A percentile compares a stretch with the other conserved stretches of the same genome.
These are phyloP conservation scores for Nematolebias whitei DNA, from an alignment of 2,113 vertebrate species.

Conservation along the genomic window DNA sequence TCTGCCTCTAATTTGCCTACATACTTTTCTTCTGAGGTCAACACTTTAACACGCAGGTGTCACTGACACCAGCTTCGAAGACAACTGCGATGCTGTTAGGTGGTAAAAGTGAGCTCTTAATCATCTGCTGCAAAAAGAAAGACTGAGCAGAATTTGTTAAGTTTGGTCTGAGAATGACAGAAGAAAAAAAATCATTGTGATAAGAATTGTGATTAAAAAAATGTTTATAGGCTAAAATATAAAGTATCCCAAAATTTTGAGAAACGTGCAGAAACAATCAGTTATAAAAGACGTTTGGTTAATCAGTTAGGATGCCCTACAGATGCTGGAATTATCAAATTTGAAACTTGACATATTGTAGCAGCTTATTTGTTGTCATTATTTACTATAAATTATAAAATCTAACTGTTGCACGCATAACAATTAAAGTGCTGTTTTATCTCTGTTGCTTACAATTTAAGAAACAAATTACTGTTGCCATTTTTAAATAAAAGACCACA, in stretches of 20 bases:
- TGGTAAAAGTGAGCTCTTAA: neutral
- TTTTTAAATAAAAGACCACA: neutral
- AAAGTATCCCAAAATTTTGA: too few relatives aligned
- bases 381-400: too few relatives aligned
- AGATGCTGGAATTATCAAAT: neutral
- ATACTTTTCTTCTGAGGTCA: neutral
- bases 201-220: too few relatives aligned
- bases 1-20: neutral
- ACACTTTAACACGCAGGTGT: neutral
- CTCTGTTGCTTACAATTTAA: neutral
- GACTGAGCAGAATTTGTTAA: neutral
- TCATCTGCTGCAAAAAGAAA: neutral
- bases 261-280: too few relatives aligned
- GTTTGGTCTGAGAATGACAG: too few relatives aligned
- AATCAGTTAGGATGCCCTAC: neutral
- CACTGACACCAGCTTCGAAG: neutral
- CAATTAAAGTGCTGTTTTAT: neutral
- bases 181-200: too few relatives aligned
- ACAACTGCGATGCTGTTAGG: neutral
- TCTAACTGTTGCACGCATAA: too few relatives aligned
- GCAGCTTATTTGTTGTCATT: too few relatives aligned
- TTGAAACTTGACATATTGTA: neutral
- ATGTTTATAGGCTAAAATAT: too few relatives aligned
- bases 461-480: neutral
- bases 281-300: too few relatives aligned